Conservation (phyloP, 2,113 vertebrate species). For the Crotalus horridus region DNA sequence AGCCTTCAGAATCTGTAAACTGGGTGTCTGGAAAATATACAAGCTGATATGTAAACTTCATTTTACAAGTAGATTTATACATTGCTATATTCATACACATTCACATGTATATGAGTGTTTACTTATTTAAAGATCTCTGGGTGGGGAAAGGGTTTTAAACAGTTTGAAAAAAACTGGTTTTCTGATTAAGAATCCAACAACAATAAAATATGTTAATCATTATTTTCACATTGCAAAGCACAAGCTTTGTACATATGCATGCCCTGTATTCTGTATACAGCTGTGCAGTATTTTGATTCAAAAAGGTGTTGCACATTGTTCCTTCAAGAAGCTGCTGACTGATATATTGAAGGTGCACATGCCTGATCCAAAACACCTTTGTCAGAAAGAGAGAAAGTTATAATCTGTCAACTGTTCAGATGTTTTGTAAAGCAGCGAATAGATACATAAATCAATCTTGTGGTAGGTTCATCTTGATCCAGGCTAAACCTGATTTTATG, state of each 20-base stretch:
- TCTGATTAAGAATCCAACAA: neutral
- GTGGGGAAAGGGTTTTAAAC: neutral
- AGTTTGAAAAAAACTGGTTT: neutral
- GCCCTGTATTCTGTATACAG: neutral
- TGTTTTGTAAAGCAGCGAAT: neutral
- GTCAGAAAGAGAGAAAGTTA: neutral
- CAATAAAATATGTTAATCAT: neutral
- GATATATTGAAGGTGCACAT: neutral
- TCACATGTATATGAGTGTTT: neutral
- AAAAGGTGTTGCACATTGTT: neutral
- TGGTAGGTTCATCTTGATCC: neutral
- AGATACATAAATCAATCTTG: neutral
- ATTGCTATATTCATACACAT: neutral
- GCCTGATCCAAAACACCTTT: neutral
- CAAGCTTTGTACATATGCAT: neutral
- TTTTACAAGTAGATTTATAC: neutral
- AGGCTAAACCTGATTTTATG: neutral
- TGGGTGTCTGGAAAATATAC: conserved; percentile 25
- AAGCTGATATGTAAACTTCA: neutral
- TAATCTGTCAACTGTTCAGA: neutral
- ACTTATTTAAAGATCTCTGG: neutral
- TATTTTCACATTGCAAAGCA: neutral
- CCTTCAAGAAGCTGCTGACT: neutral
- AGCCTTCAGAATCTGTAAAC: conserved; percentile 3
- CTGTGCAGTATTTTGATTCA: neutral